phyloP scores from a whole-genome alignment of 2,888 invertebrate species.

The Limnephilus lunatus region DNA sequence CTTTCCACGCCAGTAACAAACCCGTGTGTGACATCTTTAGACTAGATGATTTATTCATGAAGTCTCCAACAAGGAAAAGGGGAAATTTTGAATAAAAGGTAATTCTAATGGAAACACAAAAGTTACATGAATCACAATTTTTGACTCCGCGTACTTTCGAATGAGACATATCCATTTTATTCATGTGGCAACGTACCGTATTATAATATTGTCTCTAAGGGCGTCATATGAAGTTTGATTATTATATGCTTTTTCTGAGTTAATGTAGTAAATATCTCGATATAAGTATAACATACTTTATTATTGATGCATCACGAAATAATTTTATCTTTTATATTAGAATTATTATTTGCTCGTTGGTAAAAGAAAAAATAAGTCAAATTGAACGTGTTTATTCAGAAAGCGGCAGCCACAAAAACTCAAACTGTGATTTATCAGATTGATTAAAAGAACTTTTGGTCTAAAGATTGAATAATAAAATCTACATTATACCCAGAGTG shows the following conservation, averaged over 20 bases:
- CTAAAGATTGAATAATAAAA: no score
- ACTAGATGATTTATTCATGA: slow-evolving; percentile 59
- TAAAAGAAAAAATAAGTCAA: no score
- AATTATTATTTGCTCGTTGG: background rate
- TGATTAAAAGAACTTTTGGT: no score
- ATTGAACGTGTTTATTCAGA: no score
- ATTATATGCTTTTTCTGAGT: background rate
- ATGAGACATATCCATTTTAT: slow-evolving; percentile 42
- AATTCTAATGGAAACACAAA: slow-evolving; percentile 52
- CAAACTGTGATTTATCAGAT: no score
- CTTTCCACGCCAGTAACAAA: slow-evolving; percentile 32
- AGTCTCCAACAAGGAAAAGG: slow-evolving; percentile 47
- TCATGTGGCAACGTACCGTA: background rate
- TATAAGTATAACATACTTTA: background rate
- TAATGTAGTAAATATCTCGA: background rate
- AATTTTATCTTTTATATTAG: background rate
- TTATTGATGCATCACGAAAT: background rate
- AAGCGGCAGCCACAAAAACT: no score
- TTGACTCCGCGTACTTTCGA: slow-evolving; percentile 37
- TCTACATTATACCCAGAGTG: no score
- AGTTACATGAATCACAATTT: slow-evolving; percentile 48
- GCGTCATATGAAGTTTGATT: background rate
- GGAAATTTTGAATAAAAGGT: slow-evolving; percentile 49
- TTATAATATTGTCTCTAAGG: background rate
- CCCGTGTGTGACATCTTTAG: slow-evolving; percentile 55